Evolutionary conservation across 2,113 vertebrate species (phyloP), one percentile per base, ranked within the genome.

Genomic region (Panthera leo): DNA sequence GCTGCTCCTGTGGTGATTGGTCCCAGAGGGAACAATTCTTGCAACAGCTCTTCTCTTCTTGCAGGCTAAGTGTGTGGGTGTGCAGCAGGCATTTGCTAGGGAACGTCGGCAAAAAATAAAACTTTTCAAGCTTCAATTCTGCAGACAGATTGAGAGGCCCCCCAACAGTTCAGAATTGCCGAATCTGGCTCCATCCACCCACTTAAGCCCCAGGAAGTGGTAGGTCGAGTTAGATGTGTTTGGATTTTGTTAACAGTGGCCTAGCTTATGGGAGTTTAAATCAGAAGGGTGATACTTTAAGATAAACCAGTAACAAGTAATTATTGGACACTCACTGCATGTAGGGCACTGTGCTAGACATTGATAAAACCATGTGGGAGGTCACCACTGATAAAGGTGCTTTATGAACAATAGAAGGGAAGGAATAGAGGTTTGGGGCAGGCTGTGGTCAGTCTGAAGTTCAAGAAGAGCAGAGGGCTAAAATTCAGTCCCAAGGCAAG

Each of bases 21-120:
- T 86, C 94, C 83, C 93, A 31, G 83, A 96, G 84, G 80, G 93
- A 96, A 83, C 42, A 51, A 55, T 87, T 87, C 78, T 95, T 94
- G 87, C 90, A 83, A 80, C 61, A 97, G 91, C 92, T 91, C 92
- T 91, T 61, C 75, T 92, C 80, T 73, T 23, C 90, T 85, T 39
- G 82, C 97, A 83, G 96, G 96, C 95, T 96, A 85, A 92, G 93
- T 94, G 80, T 84, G 98, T 98, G 97, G 98, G 98, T 95, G 98
- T 97, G 85, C 97, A 97, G 97, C 97, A 96, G 93, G 96, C 94
- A 94, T 94, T 97, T 98, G 96, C 98, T 97, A 91, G 97, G 96
- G 93, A 97, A 97, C 79, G 29, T 92, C 65, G 3, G 97, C 89
- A 96, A 95, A 97, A 97, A 97, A 98, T 96, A 97, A 97, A 97